Evolutionary conservation across 1,140 invertebrate species (phyloP), one percentile per base, ranked within the genome.

Genomic region (Brachionus paranguensis): DNA sequence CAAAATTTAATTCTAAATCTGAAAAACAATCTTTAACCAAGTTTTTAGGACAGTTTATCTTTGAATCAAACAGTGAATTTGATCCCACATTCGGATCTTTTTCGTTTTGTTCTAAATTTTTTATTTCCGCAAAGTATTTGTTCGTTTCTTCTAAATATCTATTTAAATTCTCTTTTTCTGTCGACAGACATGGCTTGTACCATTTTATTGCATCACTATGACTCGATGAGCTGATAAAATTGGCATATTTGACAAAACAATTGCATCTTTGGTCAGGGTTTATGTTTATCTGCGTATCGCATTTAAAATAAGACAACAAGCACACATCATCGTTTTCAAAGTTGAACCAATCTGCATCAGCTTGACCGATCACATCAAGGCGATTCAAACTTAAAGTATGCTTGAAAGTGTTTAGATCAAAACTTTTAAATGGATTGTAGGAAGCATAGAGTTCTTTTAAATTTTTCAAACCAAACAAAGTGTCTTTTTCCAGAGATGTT

Each of bases 191-290:
- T 76, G 41, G 43, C 27, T 50, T 76, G 43, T 50, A 50, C 72
- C 72, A 76, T 76, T 76, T 76, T 29, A 1, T 10, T 0, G 8
- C 43, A 27, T 33, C 12, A 14, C 24, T 50, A 24, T 76, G 24
- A 47, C 8, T 14, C 11, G 27, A 37, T n/a, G 37, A 33, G 17
- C 43, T 41, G 6, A 76, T 47, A 4, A 76, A 76, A 76, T 76
- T 76, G 8, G 11, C 24, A 29, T 76, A 81, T 81, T 81, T 64
- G n/a, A 81, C 53, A 81, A 81, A 81, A 27, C 78, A 81, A 27
- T 81, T 81, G 17, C 78, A 81, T 45, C 64, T 60, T 29, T 81
- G 78, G n/a, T 81, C 78, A 3, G 20, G 43, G 27, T 81, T 53
- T 10, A 81, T 68, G 33, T 64, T 43, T 64, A 81, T 81, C 37